These are phyloP conservation scores for Mythimna impura DNA, from an alignment of 2,888 invertebrate genomes.

Conservation along the genomic window DNA sequence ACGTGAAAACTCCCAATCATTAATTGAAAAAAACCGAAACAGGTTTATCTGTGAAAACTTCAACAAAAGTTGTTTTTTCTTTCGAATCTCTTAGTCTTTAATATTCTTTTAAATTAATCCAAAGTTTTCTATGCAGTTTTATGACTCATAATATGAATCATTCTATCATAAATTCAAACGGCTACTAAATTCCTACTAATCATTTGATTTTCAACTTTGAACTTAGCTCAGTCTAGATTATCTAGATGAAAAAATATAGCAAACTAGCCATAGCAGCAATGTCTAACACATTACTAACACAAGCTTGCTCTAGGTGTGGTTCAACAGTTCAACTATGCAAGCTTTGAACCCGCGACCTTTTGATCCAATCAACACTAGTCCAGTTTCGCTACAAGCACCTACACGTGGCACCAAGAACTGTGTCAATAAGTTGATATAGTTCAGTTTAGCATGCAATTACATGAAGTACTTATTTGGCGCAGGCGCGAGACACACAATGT, in stretches of 20 bases:
- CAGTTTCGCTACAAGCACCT: slow-evolving; percentile 34
- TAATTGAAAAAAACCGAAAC: too few species aligned
- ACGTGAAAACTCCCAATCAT: too few species aligned
- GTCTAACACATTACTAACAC: slow-evolving; percentile 12
- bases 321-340: slow-evolving; percentile 48
- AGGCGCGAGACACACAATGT: too few species aligned
- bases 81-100: too few species aligned
- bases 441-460: slow-evolving; percentile 36
- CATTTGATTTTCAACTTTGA: not conserved
- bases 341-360: slow-evolving; percentile 57
- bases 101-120: too few species aligned
- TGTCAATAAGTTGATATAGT: slow-evolving; percentile 23
- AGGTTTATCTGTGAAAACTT: too few species aligned
- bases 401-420: slow-evolving; percentile 9
- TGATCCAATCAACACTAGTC: slow-evolving; percentile 55
- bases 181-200: not conserved
- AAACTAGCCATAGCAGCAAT: slow-evolving; percentile 1
- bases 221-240: not conserved
- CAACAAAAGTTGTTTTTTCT: too few species aligned
- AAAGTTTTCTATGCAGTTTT: too few species aligned
- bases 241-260: not conserved
- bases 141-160: too few species aligned
- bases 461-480: not conserved
- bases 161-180: too few species aligned
- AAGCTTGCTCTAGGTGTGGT: slow-evolving; percentile 41